Conservation (phyloP, 2,797 vertebrate species). For the Choloepus didactylus region DNA sequence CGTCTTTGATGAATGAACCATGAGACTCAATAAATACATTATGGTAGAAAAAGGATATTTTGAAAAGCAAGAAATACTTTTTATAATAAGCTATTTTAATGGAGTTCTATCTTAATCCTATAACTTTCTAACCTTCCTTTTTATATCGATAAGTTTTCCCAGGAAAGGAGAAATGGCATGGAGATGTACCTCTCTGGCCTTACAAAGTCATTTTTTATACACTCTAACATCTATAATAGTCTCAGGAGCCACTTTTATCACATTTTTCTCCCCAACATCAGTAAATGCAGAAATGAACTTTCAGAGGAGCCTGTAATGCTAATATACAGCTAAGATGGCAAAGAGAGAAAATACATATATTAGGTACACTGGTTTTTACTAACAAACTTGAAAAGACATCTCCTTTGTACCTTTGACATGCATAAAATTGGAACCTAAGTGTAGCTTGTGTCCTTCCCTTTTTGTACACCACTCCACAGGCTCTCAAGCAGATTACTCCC, state of each 20-base stretch:
- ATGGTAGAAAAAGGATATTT: neutral
- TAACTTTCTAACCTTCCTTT: neutral
- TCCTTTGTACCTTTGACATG: neutral
- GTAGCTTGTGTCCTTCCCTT: neutral
- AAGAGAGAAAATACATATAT: neutral
- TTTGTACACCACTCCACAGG: neutral
- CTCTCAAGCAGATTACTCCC: neutral
- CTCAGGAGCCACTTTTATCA: neutral
- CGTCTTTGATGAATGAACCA: conserved; percentile 14
- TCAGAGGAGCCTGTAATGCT: neutral
- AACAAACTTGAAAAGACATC: neutral
- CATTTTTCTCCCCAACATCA: neutral
- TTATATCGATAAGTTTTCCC: neutral
- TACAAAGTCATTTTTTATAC: neutral
- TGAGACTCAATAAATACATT: neutral
- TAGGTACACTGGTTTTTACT: neutral
- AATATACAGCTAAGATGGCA: neutral
- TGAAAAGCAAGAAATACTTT: conserved; percentile 23
- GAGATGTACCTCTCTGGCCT: neutral
- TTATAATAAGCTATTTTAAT: conserved; percentile 33
- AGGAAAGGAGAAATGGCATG: neutral
- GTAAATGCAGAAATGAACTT: neutral
- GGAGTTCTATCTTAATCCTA: conserved; percentile 28
- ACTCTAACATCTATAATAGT: neutral
- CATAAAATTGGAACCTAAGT: neutral